Evolutionary conservation across 2,113 vertebrate genomes (phyloP).

Genomic region (Petromus typicus): DNA sequence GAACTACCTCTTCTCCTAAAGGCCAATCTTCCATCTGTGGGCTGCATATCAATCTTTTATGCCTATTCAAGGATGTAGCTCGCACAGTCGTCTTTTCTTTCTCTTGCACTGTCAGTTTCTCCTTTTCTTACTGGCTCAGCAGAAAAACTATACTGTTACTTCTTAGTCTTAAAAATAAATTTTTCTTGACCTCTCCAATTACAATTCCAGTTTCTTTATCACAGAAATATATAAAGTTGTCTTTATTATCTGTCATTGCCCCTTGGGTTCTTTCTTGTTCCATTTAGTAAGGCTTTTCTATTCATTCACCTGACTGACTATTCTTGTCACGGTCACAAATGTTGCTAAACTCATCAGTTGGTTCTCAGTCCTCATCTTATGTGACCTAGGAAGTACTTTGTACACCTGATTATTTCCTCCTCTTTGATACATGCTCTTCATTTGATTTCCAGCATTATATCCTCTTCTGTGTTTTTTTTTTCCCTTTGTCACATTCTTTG

Average conservation of each 20-base stretch:
- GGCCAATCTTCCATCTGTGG: background rate
- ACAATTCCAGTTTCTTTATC: background rate
- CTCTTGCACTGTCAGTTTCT: background rate
- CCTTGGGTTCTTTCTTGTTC: background rate
- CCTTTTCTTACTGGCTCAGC: background rate
- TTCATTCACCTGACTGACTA: background rate
- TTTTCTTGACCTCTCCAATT: background rate
- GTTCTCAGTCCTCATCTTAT: background rate
- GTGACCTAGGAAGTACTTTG: background rate
- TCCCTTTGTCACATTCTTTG: constrained; percentile 1
- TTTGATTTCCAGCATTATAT: background rate
- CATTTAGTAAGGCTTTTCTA: background rate
- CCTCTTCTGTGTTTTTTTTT: background rate
- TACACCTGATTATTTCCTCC: background rate
- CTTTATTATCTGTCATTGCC: background rate
- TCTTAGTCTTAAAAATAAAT: constrained; percentile 15
- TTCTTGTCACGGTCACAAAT: background rate
- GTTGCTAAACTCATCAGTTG: background rate
- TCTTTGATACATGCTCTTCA: background rate
- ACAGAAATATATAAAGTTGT: background rate
- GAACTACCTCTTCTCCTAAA: background rate
- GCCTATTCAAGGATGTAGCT: background rate
- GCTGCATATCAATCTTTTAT: background rate
- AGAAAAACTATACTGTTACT: background rate
- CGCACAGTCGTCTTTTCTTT: background rate